Conservation (phyloP, 2,888 invertebrate species). For the Drosophila cracens region DNA sequence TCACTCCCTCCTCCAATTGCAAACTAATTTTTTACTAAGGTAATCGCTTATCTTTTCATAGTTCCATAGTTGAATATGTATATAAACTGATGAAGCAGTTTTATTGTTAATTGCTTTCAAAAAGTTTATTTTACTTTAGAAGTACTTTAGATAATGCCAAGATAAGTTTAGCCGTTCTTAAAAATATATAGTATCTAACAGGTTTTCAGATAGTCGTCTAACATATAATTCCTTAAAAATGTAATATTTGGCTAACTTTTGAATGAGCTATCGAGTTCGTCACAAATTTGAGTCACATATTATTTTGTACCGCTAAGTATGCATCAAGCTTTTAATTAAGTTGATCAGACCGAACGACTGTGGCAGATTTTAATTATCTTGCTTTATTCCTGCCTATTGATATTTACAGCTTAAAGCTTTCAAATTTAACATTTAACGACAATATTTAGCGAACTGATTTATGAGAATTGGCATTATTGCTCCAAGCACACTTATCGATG, state of each 20-base stretch:
- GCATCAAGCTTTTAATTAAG: background rate
- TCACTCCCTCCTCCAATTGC: background rate
- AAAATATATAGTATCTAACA: background rate
- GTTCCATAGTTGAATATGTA: background rate
- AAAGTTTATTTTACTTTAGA: background rate
- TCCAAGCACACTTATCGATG: background rate
- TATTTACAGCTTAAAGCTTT: background rate
- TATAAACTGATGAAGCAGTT: background rate
- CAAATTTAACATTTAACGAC: background rate
- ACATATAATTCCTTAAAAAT: background rate
- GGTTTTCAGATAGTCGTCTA: background rate
- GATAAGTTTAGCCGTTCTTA: background rate
- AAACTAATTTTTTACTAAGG: background rate
- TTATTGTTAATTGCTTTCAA: background rate
- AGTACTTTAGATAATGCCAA: background rate
- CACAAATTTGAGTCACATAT: background rate
- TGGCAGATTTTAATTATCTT: background rate
- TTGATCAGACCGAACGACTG: background rate
- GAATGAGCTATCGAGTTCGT: background rate
- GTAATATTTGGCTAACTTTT: background rate
- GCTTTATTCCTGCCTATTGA: background rate
- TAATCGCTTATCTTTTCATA: background rate
- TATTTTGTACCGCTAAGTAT: no score
- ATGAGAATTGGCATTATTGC: background rate
- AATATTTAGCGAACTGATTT: background rate